Percentiles rank a stretch among this genome's conserved stretches.
These are phyloP conservation scores for Phoxinus dragarum DNA, from an alignment of 2,797 vertebrate genomes.

Conservation along the genomic window DNA sequence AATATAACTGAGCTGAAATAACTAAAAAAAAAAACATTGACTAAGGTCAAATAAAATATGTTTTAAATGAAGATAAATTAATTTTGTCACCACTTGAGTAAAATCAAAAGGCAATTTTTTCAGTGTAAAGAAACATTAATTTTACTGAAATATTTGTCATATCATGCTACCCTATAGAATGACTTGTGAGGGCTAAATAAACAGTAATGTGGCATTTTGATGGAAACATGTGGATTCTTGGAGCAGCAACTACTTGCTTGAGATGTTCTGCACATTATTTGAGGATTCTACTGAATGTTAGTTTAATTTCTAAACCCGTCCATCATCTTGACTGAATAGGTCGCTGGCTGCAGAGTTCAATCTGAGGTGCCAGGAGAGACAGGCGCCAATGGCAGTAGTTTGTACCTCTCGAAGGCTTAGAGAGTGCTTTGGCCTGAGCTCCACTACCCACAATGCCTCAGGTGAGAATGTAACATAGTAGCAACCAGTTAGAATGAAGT, in stretches of 20 bases:
- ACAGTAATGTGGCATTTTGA: neutral
- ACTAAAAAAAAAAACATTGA: neutral
- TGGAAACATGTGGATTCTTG: neutral
- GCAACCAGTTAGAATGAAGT: constrained; percentile 28
- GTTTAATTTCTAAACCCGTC: constrained; percentile 13
- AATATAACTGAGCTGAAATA: neutral
- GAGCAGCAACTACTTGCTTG: neutral
- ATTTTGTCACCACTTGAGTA: neutral
- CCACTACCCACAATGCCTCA: constrained; percentile 5
- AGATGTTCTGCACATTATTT: constrained; percentile 15
- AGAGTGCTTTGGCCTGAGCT: constrained; percentile 33
- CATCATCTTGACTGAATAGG: constrained; percentile 21
- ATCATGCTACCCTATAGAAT: neutral
- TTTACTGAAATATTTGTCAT: neutral
- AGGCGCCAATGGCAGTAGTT: constrained; percentile 17
- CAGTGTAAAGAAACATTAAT: neutral
- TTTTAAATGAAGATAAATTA: neutral
- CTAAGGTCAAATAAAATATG: neutral
- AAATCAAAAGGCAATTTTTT: neutral
- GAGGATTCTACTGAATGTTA: neutral
- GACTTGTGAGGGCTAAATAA: neutral
- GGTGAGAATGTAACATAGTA: constrained; percentile 13
- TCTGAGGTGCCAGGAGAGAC: constrained; percentile 33
- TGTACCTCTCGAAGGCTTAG: constrained; percentile 1
- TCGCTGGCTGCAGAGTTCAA: neutral